phyloP scores from a whole-genome alignment of 2,888 invertebrate genomes.

The Dolichopus griseipennis region DNA sequence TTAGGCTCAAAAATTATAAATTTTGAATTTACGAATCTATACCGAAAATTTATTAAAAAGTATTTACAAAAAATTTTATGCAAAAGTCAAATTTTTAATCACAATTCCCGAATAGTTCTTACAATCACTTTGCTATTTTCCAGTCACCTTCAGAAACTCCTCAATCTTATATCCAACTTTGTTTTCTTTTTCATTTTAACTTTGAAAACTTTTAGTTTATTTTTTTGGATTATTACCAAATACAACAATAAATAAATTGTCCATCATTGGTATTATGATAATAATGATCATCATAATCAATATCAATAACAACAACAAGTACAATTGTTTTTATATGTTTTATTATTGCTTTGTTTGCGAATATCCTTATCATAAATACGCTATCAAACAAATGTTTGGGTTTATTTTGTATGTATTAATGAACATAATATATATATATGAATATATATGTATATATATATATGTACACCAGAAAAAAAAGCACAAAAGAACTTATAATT shows the following conservation, averaged over 20 bases:
- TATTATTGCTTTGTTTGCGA: neutral
- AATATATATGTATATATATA: neutral
- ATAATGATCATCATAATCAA: neutral
- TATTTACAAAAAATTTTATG: too few species aligned
- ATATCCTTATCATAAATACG: neutral
- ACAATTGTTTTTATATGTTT: neutral
- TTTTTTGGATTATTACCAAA: neutral
- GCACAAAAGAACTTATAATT: neutral
- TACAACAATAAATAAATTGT: neutral
- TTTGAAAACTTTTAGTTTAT: too few species aligned
- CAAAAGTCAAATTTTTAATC: too few species aligned
- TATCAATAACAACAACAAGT: neutral
- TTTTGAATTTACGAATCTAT: too few species aligned
- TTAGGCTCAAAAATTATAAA: too few species aligned
- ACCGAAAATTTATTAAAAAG: too few species aligned
- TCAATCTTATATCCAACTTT: too few species aligned
- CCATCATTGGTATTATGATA: neutral
- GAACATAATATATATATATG: neutral
- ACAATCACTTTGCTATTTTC: too few species aligned
- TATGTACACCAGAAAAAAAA: neutral
- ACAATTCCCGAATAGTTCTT: too few species aligned
- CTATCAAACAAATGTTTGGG: neutral
- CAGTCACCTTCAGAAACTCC: too few species aligned
- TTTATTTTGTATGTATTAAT: too few species aligned
- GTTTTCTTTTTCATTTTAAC: too few species aligned